Conservation (phyloP, 1,140 invertebrate genomes). For the Eriocheir sinensis region DNA sequence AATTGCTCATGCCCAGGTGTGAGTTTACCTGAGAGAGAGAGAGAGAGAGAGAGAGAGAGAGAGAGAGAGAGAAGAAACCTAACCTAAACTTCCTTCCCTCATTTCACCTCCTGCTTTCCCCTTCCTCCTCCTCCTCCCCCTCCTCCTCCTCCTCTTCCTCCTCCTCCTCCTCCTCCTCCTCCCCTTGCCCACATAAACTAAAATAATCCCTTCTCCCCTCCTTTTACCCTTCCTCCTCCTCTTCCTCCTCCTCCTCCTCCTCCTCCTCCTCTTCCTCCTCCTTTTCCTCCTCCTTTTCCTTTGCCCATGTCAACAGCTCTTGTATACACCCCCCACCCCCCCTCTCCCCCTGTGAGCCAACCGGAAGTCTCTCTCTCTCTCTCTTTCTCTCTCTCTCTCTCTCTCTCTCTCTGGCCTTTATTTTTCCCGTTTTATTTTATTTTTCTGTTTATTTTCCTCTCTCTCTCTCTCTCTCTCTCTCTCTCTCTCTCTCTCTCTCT, state of each 20-base stretch:
- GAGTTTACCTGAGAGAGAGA: background rate
- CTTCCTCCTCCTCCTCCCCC: background rate
- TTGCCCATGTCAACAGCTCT: constrained; percentile 10
- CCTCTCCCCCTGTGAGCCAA: too few species aligned
- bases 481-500: background rate
- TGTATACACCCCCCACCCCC: background rate
- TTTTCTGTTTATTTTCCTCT: background rate
- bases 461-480: background rate
- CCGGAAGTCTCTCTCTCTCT: constrained; percentile 20
- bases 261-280: constrained; percentile 1
- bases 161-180: constrained; percentile 1
- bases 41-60: constrained; percentile 22
- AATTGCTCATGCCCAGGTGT: background rate
- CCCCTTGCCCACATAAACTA: background rate
- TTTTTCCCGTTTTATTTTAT: too few species aligned
- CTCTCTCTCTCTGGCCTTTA: constrained; percentile 20
- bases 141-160: constrained; percentile 11
- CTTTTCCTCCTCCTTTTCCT: background rate
- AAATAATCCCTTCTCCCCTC: background rate
- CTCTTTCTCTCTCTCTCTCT: constrained; percentile 23
- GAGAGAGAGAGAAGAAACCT: constrained; percentile 22
- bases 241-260: constrained; percentile 37
- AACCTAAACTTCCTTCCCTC: background rate
- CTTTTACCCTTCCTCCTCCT: background rate
- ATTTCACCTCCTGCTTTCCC: background rate